Conservation (phyloP, 2,113 vertebrate genomes). For the western clawed frog (Xenopus tropicalis) region UCB_Xtro_10.0 CM004448.2:44610001-44610500, state of each 20-base stretch:
- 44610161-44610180: slow-evolving; percentile 73
- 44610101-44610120: slow-evolving; percentile 55
- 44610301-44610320: slow-evolving; percentile 84
- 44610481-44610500: slow-evolving; percentile 50
- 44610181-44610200: slow-evolving; percentile 72
- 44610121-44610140: slow-evolving; percentile 64
- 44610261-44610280: slow-evolving; percentile 79
- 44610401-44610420: slow-evolving; percentile 65
- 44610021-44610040: slow-evolving; percentile 64
- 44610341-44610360: slow-evolving; percentile 69
- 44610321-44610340: slow-evolving; percentile 73
- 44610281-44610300: slow-evolving; percentile 79
- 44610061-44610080: slow-evolving; percentile 55
- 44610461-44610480: slow-evolving; percentile 52
- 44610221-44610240: slow-evolving; percentile 82
- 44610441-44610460: slow-evolving; percentile 60
- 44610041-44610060: slow-evolving; percentile 64
- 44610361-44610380: slow-evolving; percentile 68
- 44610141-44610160: slow-evolving; percentile 74
- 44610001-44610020: slow-evolving; percentile 57
- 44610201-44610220: slow-evolving; percentile 75
- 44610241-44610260: slow-evolving; percentile 83
- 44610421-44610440: slow-evolving; percentile 67
- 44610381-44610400: slow-evolving; percentile 71
- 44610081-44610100: slow-evolving; percentile 58